These are phyloP conservation scores for Athene noctua DNA, from an alignment of 2,113 vertebrate genomes.

Conservation along the genomic window DNA sequence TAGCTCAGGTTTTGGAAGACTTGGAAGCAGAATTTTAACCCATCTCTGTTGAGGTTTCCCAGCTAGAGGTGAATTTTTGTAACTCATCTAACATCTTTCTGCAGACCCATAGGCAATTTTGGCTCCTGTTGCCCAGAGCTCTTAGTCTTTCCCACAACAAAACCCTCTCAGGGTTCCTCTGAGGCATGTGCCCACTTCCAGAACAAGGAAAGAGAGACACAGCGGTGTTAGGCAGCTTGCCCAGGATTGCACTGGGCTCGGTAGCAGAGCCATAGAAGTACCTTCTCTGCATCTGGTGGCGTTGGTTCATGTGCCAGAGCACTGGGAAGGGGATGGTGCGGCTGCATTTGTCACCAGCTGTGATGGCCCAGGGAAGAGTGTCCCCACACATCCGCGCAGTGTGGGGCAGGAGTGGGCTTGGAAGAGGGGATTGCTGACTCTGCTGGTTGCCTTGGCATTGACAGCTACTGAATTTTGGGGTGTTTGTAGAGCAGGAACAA, in stretches of 20 bases:
- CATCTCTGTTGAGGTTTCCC: background rate
- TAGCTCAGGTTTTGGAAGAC: background rate
- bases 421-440: background rate
- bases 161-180: background rate
- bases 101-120: background rate
- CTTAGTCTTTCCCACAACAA: background rate
- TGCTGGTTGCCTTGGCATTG: background rate
- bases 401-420: background rate
- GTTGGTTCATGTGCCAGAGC: accelerated
- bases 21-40: background rate
- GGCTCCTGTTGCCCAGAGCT: background rate
- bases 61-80: background rate
- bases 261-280: background rate
- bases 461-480: background rate
- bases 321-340: background rate
- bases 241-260: background rate
- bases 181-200: background rate
- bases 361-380: background rate
- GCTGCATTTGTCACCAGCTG: background rate
- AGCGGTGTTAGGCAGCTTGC: accelerated
- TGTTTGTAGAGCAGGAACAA: background rate
- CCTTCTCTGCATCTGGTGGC: background rate
- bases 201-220: background rate
- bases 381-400: background rate
- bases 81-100: background rate